Conservation (phyloP, 2,888 invertebrate genomes). For the Pyralis farinalis region DNA sequence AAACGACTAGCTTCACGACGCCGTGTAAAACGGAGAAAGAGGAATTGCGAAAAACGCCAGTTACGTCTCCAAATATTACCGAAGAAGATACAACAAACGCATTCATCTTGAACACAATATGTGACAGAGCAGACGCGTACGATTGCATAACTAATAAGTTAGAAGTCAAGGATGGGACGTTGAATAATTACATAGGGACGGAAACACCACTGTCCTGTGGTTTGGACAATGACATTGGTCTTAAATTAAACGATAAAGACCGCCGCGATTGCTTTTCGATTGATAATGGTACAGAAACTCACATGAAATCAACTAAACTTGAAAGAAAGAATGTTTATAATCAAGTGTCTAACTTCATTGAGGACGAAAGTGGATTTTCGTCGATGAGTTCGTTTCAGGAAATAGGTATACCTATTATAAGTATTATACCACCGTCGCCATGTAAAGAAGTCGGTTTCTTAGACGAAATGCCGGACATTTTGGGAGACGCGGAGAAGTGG, state of each 20-base stretch:
- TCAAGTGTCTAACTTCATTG: conserved; percentile 65
- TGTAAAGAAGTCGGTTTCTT: conserved; percentile 61
- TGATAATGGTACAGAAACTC: conserved; percentile 19
- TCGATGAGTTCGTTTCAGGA: conserved; percentile 93
- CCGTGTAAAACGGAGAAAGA: conserved; percentile 21
- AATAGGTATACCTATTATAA: conserved; percentile 85
- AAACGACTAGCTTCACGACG: conserved; percentile 12
- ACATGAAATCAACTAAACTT: conserved; percentile 30
- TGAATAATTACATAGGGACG: conserved; percentile 39
- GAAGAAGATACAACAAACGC: conserved; percentile 41
- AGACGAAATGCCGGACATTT: conserved; percentile 45
- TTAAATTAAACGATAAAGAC: conserved; percentile 39
- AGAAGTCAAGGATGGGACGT: conserved; percentile 33
- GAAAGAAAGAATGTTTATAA: conserved; percentile 53
- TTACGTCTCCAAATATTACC: conserved; percentile 35
- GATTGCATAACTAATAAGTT: conserved; percentile 36
- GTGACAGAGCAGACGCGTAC: conserved; percentile 33
- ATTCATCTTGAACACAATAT: conserved; percentile 37
- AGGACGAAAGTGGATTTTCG: conserved; percentile 93
- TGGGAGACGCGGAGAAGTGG: conserved; percentile 55
- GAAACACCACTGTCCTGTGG: conserved; percentile 39
- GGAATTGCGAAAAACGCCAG: conserved; percentile 23
- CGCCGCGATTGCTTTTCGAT: conserved; percentile 16
- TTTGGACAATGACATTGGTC: conserved; percentile 39
- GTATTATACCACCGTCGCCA: conserved; percentile 71